Base-by-base conservation (phyloP, 2,113 vertebrate species). In the Cryptotis parvus region DNA sequence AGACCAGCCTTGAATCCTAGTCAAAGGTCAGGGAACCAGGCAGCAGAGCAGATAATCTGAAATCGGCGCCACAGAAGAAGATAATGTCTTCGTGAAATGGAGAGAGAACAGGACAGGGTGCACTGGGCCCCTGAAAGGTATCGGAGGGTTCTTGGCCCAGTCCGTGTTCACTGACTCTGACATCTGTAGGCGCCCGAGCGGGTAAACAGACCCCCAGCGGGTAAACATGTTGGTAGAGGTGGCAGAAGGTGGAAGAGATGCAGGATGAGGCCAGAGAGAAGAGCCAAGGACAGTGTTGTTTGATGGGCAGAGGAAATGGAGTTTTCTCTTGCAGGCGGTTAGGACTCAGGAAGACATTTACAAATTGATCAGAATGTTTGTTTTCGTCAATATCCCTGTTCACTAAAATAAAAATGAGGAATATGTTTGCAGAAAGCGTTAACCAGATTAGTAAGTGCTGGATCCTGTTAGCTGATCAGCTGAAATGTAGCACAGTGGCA, bases 401-500 rank as follows among this genome's bases (percentile, higher is more conserved):
- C 35, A 15, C 29, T 68, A 66, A 89, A 93, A 70, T 91, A 74
- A 87, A 90, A 84, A 87, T 43, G 31, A 94, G 41, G 93, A 91
- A 52, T 68, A 43, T 7, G 43, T 65, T 83, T 58, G 3, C 29
- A 3, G 33, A 68, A 45, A 8, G 24, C 63, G 27, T 55, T 70
- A 69, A 43, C 24, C 33, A 52, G 80, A 27, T 43, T 45, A 74
- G 73, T 35, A 63, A 81, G 5, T 52, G 35, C 1, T 14, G 58
- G 37, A 52, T 80, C n/a, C 88, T 89, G 1, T 69, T 75, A 52
- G 80, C 22, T 68, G 65, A 33, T 35, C 26, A 24, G 10, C 52
- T 90, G 69, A 76, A 84, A 92, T 73, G 10, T 27, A 78, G 80
- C 73, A 45, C 49, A 35, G 16, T 33, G 33, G 14, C 16, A 49